Evolutionary conservation across 2,113 vertebrate genomes (phyloP), one percentile per base, ranked within the genome.

Genomic region (Oncorhynchus gorbuscha): DNA sequence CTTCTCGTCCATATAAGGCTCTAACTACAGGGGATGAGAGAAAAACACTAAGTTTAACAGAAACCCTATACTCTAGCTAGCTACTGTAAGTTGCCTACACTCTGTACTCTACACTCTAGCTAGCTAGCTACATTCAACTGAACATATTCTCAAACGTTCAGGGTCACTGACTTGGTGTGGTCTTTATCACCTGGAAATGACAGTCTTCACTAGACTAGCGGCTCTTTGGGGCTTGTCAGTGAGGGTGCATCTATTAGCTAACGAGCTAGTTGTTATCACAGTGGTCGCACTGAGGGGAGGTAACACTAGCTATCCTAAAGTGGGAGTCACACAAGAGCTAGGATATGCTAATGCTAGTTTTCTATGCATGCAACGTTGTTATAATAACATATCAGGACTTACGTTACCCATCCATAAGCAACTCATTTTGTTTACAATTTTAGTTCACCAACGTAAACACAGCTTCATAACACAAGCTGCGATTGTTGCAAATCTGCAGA

Each of bases 1-100:
- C 81, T 91, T 94, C 90, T 96, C 95, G 55, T 96, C 94, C 95
- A 96, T 96, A 82, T 95, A 96, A 0, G 94, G 93, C 70, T 96
- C 95, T 86, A 96, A 87, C 95, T 96, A 87, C 32, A 4, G 28
- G 79, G 3, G 76, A 18, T 39, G 51, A 62, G 73, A 64, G 9
- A 20, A 8, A 35, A 35, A 35, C 39, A 14, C n/a, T 20, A 28
- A 14, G 3, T 51, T 1, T 7, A 66, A 76, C 24, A 79, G n/a
- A 3, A 24, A 62, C 24, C 59, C n/a, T 55, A 16, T 18, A 55
- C 51, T 55, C 51, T 18, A 55, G 51, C 51, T 55, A 5, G 51
- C 51, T 4, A 18, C 12, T 55, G 51, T 18, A 45, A 45, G 8
- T 45, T 45, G 9, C 39, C 8, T 45, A 45, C 39, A 45, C 39